Evolutionary conservation across 1,140 invertebrate species (phyloP), one percentile per base, ranked within the genome.

Genomic region (Hesperophylax magnus): DNA sequence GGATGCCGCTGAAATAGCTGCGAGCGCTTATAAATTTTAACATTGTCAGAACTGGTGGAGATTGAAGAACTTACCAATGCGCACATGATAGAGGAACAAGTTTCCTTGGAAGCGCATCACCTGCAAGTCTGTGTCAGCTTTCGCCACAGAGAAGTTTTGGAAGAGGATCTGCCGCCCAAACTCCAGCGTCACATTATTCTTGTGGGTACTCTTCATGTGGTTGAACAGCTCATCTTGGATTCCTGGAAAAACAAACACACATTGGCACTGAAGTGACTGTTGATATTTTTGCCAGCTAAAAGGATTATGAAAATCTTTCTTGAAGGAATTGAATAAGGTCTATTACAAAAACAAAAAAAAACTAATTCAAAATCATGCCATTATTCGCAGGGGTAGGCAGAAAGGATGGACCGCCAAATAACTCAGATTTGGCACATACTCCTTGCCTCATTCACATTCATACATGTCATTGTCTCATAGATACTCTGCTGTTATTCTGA

Each of bases 41-140:
- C n/a, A n/a, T n/a, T n/a, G n/a, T n/a, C n/a, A n/a, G n/a, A n/a
- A n/a, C n/a, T n/a, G n/a, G n/a, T n/a, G n/a, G n/a, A n/a, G n/a
- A n/a, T 14, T 47, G 9, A 14, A 47, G 39, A 47, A 47, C 39
- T 8, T 47, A 39, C 61, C 75, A 14, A 77, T 47, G 17, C 47
- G 34, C 56, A 77, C 75, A 18, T 77, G 75, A 8, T 77, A 77
- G 2, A 77, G 54, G 54, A 77, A 77, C 6, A 61, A n/a, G n/a
- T 60, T 61, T 27, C 34, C n/a, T 17, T 24, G n/a, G 22, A 31
- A 15, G 15, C 39, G 20, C 18, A 77, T 47, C 53, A 82, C 34
- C 71, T 79, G 81, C 34, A 82, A 6, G 53, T 82, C 72, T 60
- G 76, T 7, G 18, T 82, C 77, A 7, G 34, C 20, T 71, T 79